Evolutionary conservation across 2,888 invertebrate species (phyloP), one percentile per base, ranked within the genome.

Genomic region (Hydriomena furcata): DNA sequence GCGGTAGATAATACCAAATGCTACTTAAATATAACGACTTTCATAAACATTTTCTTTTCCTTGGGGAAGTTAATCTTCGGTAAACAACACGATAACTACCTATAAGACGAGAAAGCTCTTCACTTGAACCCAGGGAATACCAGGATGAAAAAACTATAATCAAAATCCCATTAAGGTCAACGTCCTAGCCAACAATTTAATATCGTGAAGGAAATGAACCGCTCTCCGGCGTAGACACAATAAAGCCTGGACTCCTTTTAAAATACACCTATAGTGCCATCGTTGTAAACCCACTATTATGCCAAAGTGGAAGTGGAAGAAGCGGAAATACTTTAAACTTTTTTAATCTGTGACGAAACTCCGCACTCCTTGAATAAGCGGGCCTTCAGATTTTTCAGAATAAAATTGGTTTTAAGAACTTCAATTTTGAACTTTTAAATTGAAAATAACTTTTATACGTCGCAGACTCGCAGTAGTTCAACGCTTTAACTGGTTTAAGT

Each of bases 281-380:
- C 58, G 58, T 43, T 51, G 54, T 55, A 64, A 63, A 67, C 58
- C 58, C 52, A 52, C 43, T 34, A 25, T 36, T 40, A 38, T 53
- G 46, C 37, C 43, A 46, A 47, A 45, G 23, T 35, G 54, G 58
- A 61, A 63, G 66, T 3, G 17, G 17, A 17, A 58, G 69, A 69
- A 68, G 67, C 63, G 45, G 55, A 60, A 67, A 65, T 67, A 68
- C 65, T 73, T 68, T 62, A 66, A 74, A 77, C 71, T 76, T 77
- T 76, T 76, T 78, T 76, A 76, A 76, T 76, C 72, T 71, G 63
- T 70, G 61, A 68, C 62, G 63, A 67, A 73, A 71, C 45, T 64
- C 70, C 42, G 51, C n/a, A n/a, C n/a, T 63, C 66, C 54, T 61
- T 58, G 66, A 65, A 62, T 55, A 60, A 58, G 57, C 50, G 27